Evolutionary conservation across 2,797 vertebrate species (phyloP).

Genomic region (Lycodopsis pacificus): DNA sequence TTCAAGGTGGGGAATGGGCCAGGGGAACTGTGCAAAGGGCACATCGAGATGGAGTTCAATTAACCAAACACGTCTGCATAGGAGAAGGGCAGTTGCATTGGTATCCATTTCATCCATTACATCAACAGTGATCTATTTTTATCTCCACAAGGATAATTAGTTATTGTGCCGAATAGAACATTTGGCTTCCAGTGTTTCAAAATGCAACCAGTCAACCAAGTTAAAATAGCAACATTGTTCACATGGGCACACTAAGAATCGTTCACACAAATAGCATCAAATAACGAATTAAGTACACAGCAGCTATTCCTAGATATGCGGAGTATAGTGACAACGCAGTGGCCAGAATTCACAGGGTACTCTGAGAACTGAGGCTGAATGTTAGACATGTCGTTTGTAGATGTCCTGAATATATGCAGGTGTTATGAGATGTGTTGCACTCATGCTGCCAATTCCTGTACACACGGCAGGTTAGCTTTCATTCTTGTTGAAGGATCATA

Average conservation of each 20-base stretch:
- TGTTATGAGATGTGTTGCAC: not conserved
- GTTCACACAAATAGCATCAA: slow-evolving; percentile 6
- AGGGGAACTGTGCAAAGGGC: slow-evolving; percentile 50
- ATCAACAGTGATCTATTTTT: slow-evolving; percentile 30
- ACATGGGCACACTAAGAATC: not conserved
- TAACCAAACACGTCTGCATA: slow-evolving; percentile 54
- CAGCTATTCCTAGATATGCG: not conserved
- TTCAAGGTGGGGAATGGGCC: slow-evolving; percentile 30
- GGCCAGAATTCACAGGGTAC: not conserved
- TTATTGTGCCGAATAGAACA: slow-evolving; percentile 29
- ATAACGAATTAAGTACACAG: not conserved
- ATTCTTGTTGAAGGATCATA: not conserved
- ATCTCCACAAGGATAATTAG: slow-evolving; percentile 28
- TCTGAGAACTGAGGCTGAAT: not conserved
- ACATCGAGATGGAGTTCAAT: slow-evolving; percentile 59
- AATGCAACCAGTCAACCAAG: not conserved
- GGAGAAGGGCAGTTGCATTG: slow-evolving; percentile 25
- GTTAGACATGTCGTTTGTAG: not conserved
- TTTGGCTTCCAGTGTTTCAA: slow-evolving; percentile 8
- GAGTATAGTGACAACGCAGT: not conserved
- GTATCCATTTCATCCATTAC: slow-evolving; percentile 41
- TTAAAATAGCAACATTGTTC: slow-evolving; percentile 8
- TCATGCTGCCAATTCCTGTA: not conserved
- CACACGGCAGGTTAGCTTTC: not conserved
- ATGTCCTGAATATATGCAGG: not conserved